Percentiles rank a stretch among this genome's conserved stretches.
These are phyloP conservation scores for Rhinoraja longicauda DNA, from an alignment of 2,797 vertebrate genomes.

Conservation along the genomic window DNA sequence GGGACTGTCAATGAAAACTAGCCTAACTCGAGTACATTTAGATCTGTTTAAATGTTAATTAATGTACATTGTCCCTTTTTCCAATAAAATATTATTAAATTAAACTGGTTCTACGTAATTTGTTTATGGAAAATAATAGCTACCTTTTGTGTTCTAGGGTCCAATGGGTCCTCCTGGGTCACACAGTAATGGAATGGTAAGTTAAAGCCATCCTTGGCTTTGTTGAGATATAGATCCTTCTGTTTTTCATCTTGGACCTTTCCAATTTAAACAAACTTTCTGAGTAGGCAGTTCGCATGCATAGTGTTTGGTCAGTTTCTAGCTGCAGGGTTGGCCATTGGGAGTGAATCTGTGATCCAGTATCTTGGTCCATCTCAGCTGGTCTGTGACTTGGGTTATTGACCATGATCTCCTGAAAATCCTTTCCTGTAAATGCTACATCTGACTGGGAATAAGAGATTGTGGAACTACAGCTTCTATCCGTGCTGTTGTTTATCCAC, in stretches of 20 bases:
- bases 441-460: too few species aligned
- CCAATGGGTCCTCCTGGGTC: conserved; percentile 64
- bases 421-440: too few species aligned
- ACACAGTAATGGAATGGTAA: conserved; percentile 56
- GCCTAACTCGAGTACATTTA: too few species aligned
- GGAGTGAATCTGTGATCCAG: neutral
- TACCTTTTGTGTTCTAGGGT: conserved; percentile 53
- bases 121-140: conserved; percentile 8
- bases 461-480: too few species aligned
- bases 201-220: neutral
- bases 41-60: too few species aligned
- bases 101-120: neutral
- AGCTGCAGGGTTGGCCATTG: neutral
- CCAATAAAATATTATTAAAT: too few species aligned
- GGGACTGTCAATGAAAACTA: too few species aligned
- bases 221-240: conserved; percentile 22
- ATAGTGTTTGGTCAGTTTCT: neutral
- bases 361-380: neutral
- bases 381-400: neutral
- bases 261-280: neutral
- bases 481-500: too few species aligned
- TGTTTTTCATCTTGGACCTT: neutral
- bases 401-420: too few species aligned
- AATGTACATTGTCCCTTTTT: too few species aligned
- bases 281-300: neutral